Evolutionary conservation across 2,113 vertebrate genomes (phyloP), one percentile per base, ranked within the genome.

Genomic region (Microtus pennsylvanicus): DNA sequence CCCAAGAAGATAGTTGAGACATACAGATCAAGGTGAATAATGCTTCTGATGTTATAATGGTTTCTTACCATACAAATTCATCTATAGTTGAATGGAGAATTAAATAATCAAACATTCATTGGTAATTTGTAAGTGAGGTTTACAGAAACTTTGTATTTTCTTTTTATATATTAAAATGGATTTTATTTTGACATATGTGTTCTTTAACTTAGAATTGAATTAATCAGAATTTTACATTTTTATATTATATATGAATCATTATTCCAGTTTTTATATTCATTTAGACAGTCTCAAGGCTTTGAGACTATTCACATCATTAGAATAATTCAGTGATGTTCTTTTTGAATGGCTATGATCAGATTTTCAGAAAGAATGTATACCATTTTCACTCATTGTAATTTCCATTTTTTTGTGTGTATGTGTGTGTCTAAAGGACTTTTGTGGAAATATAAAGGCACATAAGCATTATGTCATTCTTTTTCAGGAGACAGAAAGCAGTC

Each of bases 211-310:
- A 78, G 45, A 96, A 14, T 93, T 72, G 2, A 65, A 5, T 86
- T 97, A 93, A 91, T 96, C 94, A 94, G 89, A 81, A 70, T 45
- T 55, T 96, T 38, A 72, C 55, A 69, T 95, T 98, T 97, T 63
- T 67, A 33, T 10, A 69, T 95, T 76, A 93, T 92, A 1, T 33
- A 80, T 80, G 22, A 81, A 35, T 17, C 8, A 93, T 78, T 2
- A 1, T 67, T 74, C 30, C 24, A 85, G 26, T 69, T 1, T 80
- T 80, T 33, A 96, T 30, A 87, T 82, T 87, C 24, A 90, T 82
- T 52, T 80, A 67, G 55, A 87, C 75, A 55, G 6, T 76, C 22
- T 50, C 19, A 94, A 85, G 28, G 4, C 2, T 85, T 89, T 96
- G 19, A 91, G 80, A 81, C 9, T 88, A 55, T 80, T 80, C 30